Evolutionary conservation across 2,888 invertebrate genomes (phyloP), one percentile per base, ranked within the genome.

Genomic region (Sinopyrophorus schimmeli): DNA sequence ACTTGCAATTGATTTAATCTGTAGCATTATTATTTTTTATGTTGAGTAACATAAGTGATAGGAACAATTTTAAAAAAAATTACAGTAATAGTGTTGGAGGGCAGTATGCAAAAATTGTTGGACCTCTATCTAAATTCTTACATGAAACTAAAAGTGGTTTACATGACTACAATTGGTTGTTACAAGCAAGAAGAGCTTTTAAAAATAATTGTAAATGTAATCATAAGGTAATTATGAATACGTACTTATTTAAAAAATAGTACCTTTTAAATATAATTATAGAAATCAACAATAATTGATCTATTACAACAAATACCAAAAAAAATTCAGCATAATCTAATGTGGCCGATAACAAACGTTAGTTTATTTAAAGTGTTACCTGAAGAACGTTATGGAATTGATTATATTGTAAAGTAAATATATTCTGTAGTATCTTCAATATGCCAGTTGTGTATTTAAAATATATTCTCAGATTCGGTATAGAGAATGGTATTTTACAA

Each of bases 121-220:
- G n/a, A n/a, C n/a, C n/a, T n/a, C n/a, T n/a, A n/a, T n/a, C n/a
- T n/a, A 53, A 41, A 26, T 55, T 54, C 30, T 18, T 59, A 20
- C 38, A 48, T 10, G 54, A 50, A 11, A 30, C 49, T 7, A 52
- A 47, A 40, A 38, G 27, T 35, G 41, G 42, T 35, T 28, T 55
- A 16, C 59, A 59, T 28, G 59, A 59, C 38, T 31, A 50, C 7
- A 54, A 37, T 34, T 62, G 62, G 62, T 34, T 57, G 26, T 3
- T 40, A 5, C 56, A 58, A 30, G 58, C 54, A 5, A 41, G 57
- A 18, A 32, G 53, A 9, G 39, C 47, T 11, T 62, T 58, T 30
- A 58, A 49, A 46, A 49, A 17, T 39, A 37, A 24, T 20, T 54
- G 52, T 23, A 38, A 38, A 4, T 38, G 44, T 23, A 40, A 42